phyloP scores from a whole-genome alignment of 2,113 vertebrate species.

The Pristiophorus japonicus region DNA sequence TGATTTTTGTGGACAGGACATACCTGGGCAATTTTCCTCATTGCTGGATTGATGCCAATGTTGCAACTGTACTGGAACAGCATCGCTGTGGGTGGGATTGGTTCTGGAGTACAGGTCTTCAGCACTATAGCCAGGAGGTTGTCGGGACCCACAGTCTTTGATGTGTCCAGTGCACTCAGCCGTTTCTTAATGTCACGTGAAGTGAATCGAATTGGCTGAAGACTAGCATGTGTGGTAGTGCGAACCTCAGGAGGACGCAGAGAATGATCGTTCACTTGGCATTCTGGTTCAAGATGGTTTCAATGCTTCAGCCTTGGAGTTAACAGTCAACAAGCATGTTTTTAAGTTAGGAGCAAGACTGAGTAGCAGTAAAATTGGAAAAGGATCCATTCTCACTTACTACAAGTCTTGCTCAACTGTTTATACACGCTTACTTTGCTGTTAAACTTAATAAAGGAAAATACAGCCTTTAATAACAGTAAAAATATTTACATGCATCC shows the following conservation, averaged over 20 bases:
- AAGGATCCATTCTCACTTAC: slow-evolving; percentile 19
- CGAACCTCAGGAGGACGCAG: not conserved
- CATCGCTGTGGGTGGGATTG: not conserved
- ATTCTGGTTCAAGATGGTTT: not conserved
- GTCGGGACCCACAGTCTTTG: not conserved
- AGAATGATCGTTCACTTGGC: not conserved
- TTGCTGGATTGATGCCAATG: not conserved
- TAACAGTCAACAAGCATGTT: not conserved
- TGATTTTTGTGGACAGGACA: not conserved
- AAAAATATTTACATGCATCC: slow-evolving; percentile 12
- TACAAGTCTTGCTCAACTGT: not conserved
- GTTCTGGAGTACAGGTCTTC: not conserved
- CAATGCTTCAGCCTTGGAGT: not conserved
- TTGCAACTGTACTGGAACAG: not conserved
- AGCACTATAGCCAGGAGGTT: not conserved
- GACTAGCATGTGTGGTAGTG: not conserved
- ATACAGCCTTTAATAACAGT: not conserved
- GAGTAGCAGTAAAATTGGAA: not conserved
- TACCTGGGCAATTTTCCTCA: not conserved
- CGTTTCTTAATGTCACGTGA: not conserved
- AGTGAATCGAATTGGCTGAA: not conserved
- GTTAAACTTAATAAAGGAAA: not conserved
- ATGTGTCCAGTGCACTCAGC: not conserved
- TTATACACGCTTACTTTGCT: not conserved
- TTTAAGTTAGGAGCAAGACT: not conserved